Evolutionary conservation across 2,888 invertebrate species (phyloP).

Genomic region (Oscheius myriophilus): DNA sequence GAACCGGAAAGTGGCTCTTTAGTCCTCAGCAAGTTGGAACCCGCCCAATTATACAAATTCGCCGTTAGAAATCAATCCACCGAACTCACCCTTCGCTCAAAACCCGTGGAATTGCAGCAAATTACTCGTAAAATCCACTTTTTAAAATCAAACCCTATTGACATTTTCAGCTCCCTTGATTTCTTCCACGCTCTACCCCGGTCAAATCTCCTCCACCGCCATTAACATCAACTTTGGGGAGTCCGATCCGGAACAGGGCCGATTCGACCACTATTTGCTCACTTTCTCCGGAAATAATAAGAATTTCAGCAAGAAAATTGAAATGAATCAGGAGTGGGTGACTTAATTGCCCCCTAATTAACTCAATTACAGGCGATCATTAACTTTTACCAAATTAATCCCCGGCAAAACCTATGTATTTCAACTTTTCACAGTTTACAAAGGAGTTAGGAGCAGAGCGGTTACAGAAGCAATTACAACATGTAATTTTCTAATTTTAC

Average conservation of each 20-base stretch:
- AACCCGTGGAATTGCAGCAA: slow-evolving; percentile 58
- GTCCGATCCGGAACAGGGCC: slow-evolving; percentile 65
- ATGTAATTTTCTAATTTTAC: slow-evolving; percentile 43
- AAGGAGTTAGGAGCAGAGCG: slow-evolving; percentile 61
- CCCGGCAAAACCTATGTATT: slow-evolving; percentile 69
- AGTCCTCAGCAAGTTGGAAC: slow-evolving; percentile 57
- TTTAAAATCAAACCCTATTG: no score
- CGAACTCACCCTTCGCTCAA: slow-evolving; percentile 57
- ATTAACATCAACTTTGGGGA: slow-evolving; percentile 69
- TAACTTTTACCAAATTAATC: slow-evolving; percentile 68
- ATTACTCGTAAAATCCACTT: slow-evolving; percentile 54
- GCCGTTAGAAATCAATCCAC: slow-evolving; percentile 61
- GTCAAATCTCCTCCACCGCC: slow-evolving; percentile 66
- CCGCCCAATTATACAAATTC: slow-evolving; percentile 59
- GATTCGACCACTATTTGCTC: slow-evolving; percentile 65
- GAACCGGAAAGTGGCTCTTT: slow-evolving; percentile 53
- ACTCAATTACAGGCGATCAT: slow-evolving; percentile 54
- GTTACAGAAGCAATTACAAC: slow-evolving; percentile 65
- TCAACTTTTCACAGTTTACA: slow-evolving; percentile 64
- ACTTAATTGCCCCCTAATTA: not conserved
- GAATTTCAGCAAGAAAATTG: slow-evolving; percentile 65
- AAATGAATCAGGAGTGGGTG: slow-evolving; percentile 61
- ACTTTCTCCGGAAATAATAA: slow-evolving; percentile 63
- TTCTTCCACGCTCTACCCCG: slow-evolving; percentile 67
- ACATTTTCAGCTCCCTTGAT: slow-evolving; percentile 69